phyloP scores from a whole-genome alignment of 2,797 vertebrate species.

The Chelidonichthys spinosus region DNA sequence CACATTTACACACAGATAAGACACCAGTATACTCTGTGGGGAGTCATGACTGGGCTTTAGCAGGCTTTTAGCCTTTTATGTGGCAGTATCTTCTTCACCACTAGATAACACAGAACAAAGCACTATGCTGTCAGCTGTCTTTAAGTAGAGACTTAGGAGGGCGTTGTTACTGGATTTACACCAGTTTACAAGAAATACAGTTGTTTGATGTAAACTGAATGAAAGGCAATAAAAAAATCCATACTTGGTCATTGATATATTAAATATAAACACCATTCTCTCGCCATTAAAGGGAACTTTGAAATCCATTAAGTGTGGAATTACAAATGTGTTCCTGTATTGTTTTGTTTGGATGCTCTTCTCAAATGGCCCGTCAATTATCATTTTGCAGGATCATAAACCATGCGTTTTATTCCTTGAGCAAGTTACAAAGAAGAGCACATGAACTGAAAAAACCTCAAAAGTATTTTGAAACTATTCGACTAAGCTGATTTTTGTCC shows the following conservation, averaged over 20 bases:
- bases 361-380: slow-evolving; percentile 5
- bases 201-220: slow-evolving; percentile 5
- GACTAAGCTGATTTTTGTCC: neutral
- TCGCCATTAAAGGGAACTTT: neutral
- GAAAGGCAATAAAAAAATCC: neutral
- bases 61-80: slow-evolving; percentile 57
- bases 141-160: neutral
- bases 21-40: slow-evolving; percentile 30
- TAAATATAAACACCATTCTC: neutral
- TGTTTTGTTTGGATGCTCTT: slow-evolving; percentile 2
- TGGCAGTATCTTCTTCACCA: slow-evolving; percentile 35
- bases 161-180: slow-evolving; percentile 1
- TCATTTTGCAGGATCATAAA: slow-evolving; percentile 20
- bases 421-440: neutral
- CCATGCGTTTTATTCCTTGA: slow-evolving; percentile 6
- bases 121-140: slow-evolving; percentile 9
- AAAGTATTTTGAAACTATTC: slow-evolving; percentile 29
- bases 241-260: neutral
- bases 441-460: slow-evolving; percentile 1
- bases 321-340: neutral
- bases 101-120: slow-evolving; percentile 30
- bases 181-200: neutral
- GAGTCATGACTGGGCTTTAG: slow-evolving; percentile 37
- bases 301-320: slow-evolving; percentile 3
- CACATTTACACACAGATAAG: neutral